Evolutionary conservation across 2,113 vertebrate species (phyloP).

Genomic region (Greenwoodochromis staneri): DNA sequence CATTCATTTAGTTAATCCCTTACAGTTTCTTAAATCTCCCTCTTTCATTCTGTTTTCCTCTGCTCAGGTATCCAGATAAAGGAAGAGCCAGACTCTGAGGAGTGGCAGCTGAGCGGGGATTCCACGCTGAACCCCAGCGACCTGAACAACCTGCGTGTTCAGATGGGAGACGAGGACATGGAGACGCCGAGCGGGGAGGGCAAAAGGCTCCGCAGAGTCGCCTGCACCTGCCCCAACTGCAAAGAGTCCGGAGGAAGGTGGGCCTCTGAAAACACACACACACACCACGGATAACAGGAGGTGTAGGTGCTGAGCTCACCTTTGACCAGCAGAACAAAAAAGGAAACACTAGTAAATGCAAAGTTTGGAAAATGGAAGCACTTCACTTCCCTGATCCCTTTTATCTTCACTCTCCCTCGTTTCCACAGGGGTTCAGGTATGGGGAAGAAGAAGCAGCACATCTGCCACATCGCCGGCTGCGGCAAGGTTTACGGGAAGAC

Average conservation of each 20-base stretch:
- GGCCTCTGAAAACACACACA: neutral
- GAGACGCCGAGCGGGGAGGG: conserved; percentile 86
- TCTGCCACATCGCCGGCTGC: conserved; percentile 96
- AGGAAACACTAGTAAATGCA: neutral
- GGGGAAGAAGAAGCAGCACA: conserved; percentile 98
- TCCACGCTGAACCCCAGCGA: conserved; percentile 95
- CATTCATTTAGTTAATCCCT: neutral
- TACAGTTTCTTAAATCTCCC: neutral
- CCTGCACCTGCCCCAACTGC: conserved; percentile 98
- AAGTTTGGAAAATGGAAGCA: neutral
- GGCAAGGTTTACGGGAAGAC: conserved; percentile 98
- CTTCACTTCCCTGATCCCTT: neutral
- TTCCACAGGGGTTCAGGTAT: conserved; percentile 85
- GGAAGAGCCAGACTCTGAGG: conserved; percentile 96
- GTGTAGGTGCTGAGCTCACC: neutral
- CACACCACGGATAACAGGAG: neutral
- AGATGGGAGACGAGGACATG: conserved; percentile 88
- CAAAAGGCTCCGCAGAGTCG: conserved; percentile 92
- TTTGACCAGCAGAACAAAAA: neutral
- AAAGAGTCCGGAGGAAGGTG: conserved; percentile 98
- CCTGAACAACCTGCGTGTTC: conserved; percentile 89
- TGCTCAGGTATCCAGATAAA: conserved; percentile 92
- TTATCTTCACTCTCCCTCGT: neutral
- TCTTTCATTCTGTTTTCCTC: neutral
- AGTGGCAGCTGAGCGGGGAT: conserved; percentile 91